Base-by-base conservation (phyloP, 2,888 invertebrate genomes). In the Aporophyla lueneburgensis region DNA sequence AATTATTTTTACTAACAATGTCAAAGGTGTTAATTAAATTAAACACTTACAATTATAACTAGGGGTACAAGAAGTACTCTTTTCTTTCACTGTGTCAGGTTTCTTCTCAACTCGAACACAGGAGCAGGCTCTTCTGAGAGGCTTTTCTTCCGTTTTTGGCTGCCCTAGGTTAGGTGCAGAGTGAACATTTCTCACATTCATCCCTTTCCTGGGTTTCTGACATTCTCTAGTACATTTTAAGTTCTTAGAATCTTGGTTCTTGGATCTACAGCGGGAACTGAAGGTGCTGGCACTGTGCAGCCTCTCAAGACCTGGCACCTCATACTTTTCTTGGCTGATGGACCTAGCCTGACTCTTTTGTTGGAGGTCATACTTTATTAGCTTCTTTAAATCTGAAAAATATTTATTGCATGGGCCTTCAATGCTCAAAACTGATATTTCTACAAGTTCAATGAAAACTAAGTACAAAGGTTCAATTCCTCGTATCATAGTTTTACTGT, bases 321-420 rank as follows among this genome's bases (percentile, higher is more conserved):
- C 91, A 61, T 76, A 77, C 63, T 85, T 87, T 9, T 88, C 89
- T 86, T 92, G 85, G 90, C 88, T 86, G 89, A 81, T 80, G 19
- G 71, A 53, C 19, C 61, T 81, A 7, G 81, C 75, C 33, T 62
- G 78, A 5, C 80, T 92, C 82, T 93, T 92, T 80, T 93, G 92
- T 86, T 97, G 94, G 19, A 96, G 90, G 79, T 97, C 97, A 91
- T 97, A 97, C 90, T 97, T 98, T 51, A 98, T 97, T 12, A 97
- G 92, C 85, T 97, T 97, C 91, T 98, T 98, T 70, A 98, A 94
- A 94, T 98, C 98, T 98, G 92, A 68, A 96, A 90, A 40, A 24
- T 1, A 5, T 27, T 33, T 6, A 16, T 27, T 21, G 9, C 27
- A 5, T n/a, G 9, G 4, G 10, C 12, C 2, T 65, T 46, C 5